A percentile compares a stretch with the other conserved stretches of the same genome.
These are phyloP conservation scores for Trachymyrmex cornetzi DNA, from an alignment of 1,140 invertebrate species.

Conservation along the genomic window DNA sequence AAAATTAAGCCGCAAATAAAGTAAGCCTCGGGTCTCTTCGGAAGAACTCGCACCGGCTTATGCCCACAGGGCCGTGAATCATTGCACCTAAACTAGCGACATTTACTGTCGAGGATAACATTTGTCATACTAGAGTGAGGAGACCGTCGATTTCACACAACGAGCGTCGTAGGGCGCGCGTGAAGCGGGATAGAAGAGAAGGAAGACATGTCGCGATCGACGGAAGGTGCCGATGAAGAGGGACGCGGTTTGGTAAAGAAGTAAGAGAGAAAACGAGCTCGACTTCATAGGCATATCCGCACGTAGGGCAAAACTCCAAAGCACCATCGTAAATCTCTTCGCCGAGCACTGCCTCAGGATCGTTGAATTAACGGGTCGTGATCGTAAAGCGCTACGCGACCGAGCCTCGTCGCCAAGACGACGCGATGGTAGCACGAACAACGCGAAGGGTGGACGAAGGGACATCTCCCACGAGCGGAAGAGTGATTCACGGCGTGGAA, in stretches of 20 bases:
- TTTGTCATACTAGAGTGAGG: conserved; percentile 81
- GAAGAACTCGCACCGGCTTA: conserved; percentile 66
- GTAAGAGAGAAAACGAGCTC: conserved; percentile 34
- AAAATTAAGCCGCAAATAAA: conserved; percentile 84
- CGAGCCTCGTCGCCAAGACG: neutral
- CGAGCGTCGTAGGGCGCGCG: conserved; percentile 36
- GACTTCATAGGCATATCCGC: conserved; percentile 55
- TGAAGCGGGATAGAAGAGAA: neutral
- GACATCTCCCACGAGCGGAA: conserved; percentile 27
- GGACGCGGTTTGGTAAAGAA: conserved; percentile 5
- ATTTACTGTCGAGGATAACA: conserved; percentile 82
- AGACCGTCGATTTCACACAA: conserved; percentile 62
- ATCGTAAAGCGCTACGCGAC: conserved; percentile 69
- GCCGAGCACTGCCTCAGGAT: conserved; percentile 53
- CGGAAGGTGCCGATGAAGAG: neutral
- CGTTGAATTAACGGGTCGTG: conserved; percentile 75
- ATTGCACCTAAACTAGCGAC: conserved; percentile 81
- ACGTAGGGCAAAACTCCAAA: conserved; percentile 49
- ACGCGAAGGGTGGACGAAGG: conserved; percentile 8
- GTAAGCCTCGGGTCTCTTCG: conserved; percentile 65
- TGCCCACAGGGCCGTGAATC: conserved; percentile 78
- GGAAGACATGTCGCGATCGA: neutral
- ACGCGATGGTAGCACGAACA: conserved; percentile 16
- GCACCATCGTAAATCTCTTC: conserved; percentile 75
- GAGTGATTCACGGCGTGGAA: conserved; percentile 57